Evolutionary conservation across 2,888 invertebrate species (phyloP), one percentile per base, ranked within the genome.

Genomic region (Clunio marinus): DNA sequence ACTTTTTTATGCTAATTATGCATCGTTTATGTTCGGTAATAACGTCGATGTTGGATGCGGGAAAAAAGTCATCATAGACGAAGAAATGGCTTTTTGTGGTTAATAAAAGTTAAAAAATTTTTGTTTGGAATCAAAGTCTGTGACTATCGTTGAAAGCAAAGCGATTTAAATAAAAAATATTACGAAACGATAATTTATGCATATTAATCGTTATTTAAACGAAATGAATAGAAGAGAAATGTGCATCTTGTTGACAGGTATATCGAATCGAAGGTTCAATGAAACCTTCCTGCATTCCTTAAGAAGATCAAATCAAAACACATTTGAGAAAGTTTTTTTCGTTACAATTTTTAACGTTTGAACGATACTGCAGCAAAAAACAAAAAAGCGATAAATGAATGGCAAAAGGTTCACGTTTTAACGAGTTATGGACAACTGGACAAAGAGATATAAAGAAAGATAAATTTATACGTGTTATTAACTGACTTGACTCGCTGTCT

Each of bases 1-100:
- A 20, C 25, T 62, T 41, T 41, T 62, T 62, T 62, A 62, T 62
- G 62, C 37, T 62, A 62, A 62, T 62, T 62, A 62, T 41, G 62
- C 4, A 13, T 22, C 51, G 22, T 51, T 51, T 51, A 51, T 51
- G 51, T 22, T 51, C 13, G 35, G 13, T 32, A 32, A 32, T 8
- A 32, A 13, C 35, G 13, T 5, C 13, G 13, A 32, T 32, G 7
- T 32, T 45, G 51, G n/a, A n/a, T 13, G 51, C n/a, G 17, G 51
- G 51, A 51, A 51, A 51, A 17, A 20, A n/a, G 15, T n/a, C 41
- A 7, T 51, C 51, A n/a, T n/a, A n/a, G n/a, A 22, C 51, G 51
- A n/a, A n/a, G n/a, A 51, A 51, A 20, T 17, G 51, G n/a, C 22
- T 51, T 17, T 51, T 22, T 51, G 17, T 17, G 51, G 17, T 10